These are phyloP conservation scores for Micoletzkya japonica DNA, from an alignment of 2,888 invertebrate genomes.

Conservation along the genomic window DNA sequence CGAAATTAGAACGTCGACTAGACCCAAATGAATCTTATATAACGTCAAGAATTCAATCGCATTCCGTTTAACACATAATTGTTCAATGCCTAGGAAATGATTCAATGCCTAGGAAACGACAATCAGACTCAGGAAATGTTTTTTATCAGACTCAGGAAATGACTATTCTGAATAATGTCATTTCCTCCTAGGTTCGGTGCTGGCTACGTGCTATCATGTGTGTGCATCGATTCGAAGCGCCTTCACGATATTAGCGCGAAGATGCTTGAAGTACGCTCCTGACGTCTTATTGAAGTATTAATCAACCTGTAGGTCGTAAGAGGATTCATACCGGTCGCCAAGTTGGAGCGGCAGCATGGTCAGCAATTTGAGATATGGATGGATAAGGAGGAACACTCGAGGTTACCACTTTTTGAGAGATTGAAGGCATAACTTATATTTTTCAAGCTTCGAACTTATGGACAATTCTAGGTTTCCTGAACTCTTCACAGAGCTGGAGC, in stretches of 20 bases:
- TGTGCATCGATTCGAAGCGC: no score
- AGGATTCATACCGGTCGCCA: neutral
- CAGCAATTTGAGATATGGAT: slow-evolving; percentile 42
- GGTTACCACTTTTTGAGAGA: neutral
- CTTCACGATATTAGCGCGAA: no score
- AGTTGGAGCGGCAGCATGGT: slow-evolving; percentile 31
- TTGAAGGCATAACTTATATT: neutral
- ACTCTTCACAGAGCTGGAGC: slow-evolving; percentile 50
- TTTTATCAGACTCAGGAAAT: no score
- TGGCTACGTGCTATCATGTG: slow-evolving; percentile 53
- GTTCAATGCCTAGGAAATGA: no score
- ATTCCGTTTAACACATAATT: no score
- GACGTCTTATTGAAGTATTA: neutral
- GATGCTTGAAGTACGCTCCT: no score
- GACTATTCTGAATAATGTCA: neutral
- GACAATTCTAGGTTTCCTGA: slow-evolving; percentile 36
- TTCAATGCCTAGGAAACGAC: neutral
- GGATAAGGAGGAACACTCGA: slow-evolving; percentile 25
- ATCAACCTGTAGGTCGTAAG: no score
- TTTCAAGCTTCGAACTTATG: neutral
- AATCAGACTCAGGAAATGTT: neutral
- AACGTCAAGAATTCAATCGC: no score
- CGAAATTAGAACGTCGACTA: no score
- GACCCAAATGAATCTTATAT: no score
- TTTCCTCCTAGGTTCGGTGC: slow-evolving; percentile 43